These are phyloP conservation scores for Volucella inanis DNA, from an alignment of 2,888 invertebrate genomes.

Conservation along the genomic window DNA sequence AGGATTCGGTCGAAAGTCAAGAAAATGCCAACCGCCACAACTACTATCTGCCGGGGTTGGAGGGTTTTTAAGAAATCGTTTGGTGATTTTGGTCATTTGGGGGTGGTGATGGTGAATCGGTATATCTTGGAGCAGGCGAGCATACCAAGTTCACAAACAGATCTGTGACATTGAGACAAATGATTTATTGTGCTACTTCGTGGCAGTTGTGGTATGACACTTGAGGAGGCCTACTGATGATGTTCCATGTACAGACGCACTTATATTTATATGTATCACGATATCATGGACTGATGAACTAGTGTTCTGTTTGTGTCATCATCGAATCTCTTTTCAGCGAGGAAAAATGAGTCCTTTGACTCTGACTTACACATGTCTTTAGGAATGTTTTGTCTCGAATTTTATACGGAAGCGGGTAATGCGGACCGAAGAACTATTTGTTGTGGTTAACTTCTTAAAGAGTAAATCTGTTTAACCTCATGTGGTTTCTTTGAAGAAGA, in stretches of 20 bases:
- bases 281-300: conserved; percentile 51
- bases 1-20: conserved; percentile 48
- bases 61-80: conserved; percentile 63
- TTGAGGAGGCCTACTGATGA: conserved; percentile 62
- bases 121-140: conserved; percentile 49
- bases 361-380: conserved; percentile 59
- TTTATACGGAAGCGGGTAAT: conserved; percentile 2
- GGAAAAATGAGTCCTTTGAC: conserved; percentile 67
- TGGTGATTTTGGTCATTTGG: conserved; percentile 64
- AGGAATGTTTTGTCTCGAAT: conserved; percentile 46
- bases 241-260: conserved; percentile 22
- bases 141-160: conserved; percentile 61
- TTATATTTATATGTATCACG: no score
- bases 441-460: conserved; percentile 67
- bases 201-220: conserved; percentile 64
- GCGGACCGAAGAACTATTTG: conserved; percentile 15
- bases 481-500: conserved; percentile 69
- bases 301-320: conserved; percentile 70
- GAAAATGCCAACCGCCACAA: conserved; percentile 43
- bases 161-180: conserved; percentile 74
- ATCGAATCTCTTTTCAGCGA: conserved; percentile 42
- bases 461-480: conserved; percentile 53
- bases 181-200: conserved; percentile 71
- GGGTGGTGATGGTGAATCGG: conserved; percentile 35
- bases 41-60: conserved; percentile 34